Evolutionary conservation across 2,888 invertebrate species (phyloP).

Genomic region (Drosophila melanocephala): DNA sequence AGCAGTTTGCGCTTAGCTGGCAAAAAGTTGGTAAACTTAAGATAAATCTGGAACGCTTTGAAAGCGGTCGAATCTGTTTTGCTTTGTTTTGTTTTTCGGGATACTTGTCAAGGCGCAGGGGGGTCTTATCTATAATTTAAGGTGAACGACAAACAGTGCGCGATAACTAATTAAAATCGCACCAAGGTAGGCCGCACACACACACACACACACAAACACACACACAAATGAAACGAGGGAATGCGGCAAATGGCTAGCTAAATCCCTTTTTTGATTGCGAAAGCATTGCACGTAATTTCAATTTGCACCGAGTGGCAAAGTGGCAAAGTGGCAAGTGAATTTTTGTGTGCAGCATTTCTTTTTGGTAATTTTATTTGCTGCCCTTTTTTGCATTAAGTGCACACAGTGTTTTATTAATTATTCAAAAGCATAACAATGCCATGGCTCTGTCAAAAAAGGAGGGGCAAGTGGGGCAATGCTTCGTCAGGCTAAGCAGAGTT

Average conservation of each 20-base stretch:
- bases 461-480: conserved; percentile 1
- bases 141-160: conserved; percentile 36
- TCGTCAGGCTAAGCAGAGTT: conserved; percentile 15
- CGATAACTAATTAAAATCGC: conserved; percentile 73
- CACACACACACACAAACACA: neutral
- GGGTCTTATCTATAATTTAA: conserved; percentile 66
- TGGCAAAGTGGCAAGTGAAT: conserved; percentile 24
- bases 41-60: conserved; percentile 48
- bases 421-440: conserved; percentile 54
- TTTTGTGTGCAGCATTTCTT: conserved; percentile 30
- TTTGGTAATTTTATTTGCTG: conserved; percentile 66
- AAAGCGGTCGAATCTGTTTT: conserved; percentile 31
- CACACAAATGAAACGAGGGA: conserved; percentile 10
- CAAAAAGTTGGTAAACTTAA: conserved; percentile 62
- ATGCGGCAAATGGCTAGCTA: conserved; percentile 48
- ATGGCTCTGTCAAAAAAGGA: neutral
- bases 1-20: conserved; percentile 46
- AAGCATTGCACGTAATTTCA: conserved; percentile 67
- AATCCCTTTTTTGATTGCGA: conserved; percentile 62
- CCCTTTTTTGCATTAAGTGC: conserved; percentile 67
- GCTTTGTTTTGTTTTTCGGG: conserved; percentile 14
- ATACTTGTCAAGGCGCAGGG: conserved; percentile 53
- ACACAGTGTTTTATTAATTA: conserved; percentile 77
- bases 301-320: conserved; percentile 46
- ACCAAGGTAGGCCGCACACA: conserved; percentile 43